Percentiles rank a stretch among this genome's conserved stretches.
These are phyloP conservation scores for Sinelater perroti DNA, from an alignment of 2,888 invertebrate species.

Conservation along the genomic window DNA sequence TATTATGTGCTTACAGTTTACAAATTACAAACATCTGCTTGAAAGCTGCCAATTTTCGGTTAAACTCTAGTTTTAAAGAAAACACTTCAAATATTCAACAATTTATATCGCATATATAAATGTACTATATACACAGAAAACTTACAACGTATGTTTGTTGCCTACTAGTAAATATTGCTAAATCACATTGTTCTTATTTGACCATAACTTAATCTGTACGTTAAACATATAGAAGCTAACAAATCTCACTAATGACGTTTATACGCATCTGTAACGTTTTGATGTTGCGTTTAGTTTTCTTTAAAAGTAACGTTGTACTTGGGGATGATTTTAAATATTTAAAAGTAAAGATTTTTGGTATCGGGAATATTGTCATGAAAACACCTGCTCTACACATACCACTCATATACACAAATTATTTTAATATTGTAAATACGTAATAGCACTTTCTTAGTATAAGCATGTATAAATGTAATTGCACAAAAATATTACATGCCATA, in stretches of 20 bases:
- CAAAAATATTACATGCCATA: slow-evolving; percentile 25
- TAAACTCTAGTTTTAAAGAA: background rate
- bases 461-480: slow-evolving; percentile 26
- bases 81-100: slow-evolving; percentile 10
- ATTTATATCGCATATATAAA: slow-evolving; percentile 17
- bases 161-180: slow-evolving; percentile 42
- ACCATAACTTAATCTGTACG: slow-evolving; percentile 21
- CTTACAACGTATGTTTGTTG: slow-evolving; percentile 34
- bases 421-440: too few relatives aligned
- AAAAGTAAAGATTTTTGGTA: slow-evolving; percentile 13
- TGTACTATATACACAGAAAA: slow-evolving; percentile 33
- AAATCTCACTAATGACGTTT: slow-evolving; percentile 34
- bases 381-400: slow-evolving; percentile 1
- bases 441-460: slow-evolving; percentile 24
- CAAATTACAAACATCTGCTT: background rate
- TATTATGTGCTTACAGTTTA: slow-evolving; percentile 8
- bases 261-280: slow-evolving; percentile 15
- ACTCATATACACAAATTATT: slow-evolving; percentile 20
- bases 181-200: slow-evolving; percentile 44
- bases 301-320: slow-evolving; percentile 16
- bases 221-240: slow-evolving; percentile 25
- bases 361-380: slow-evolving; percentile 18
- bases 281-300: slow-evolving; percentile 11
- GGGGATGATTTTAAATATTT: slow-evolving; percentile 12
- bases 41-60: background rate